phyloP scores from a whole-genome alignment of 2,797 vertebrate genomes.

The Myotis vivesi region DNA sequence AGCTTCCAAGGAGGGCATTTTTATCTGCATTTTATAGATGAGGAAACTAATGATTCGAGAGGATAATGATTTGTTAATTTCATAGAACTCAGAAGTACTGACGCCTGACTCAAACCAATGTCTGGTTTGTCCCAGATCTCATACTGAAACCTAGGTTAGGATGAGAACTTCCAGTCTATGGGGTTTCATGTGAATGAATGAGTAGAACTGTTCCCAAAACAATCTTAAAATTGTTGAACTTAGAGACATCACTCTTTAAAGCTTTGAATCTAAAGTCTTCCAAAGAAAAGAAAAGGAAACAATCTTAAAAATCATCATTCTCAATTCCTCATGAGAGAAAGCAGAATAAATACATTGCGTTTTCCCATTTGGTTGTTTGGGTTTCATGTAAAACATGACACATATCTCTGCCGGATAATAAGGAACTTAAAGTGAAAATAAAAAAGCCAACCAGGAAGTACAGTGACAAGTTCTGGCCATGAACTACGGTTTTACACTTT shows the following conservation, averaged over 20 bases:
- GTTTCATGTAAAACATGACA: conserved; percentile 1
- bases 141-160: background rate
- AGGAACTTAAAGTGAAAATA: conserved; percentile 35
- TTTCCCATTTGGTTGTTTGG: background rate
- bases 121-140: background rate
- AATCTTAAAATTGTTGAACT: background rate
- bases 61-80: background rate
- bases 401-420: background rate
- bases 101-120: background rate
- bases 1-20: background rate
- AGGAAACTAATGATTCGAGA: background rate
- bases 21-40: background rate
- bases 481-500: background rate
- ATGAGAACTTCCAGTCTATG: background rate
- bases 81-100: background rate
- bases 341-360: background rate
- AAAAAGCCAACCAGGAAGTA: background rate
- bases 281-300: background rate
- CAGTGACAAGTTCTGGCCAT: background rate
- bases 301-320: conserved; percentile 7
- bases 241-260: background rate
- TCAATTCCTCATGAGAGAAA: background rate
- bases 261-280: conserved; percentile 13
- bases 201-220: background rate
- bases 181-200: background rate